Base-by-base conservation (phyloP, 2,113 vertebrate species). In the Paramisgurnus dabryanus region DNA sequence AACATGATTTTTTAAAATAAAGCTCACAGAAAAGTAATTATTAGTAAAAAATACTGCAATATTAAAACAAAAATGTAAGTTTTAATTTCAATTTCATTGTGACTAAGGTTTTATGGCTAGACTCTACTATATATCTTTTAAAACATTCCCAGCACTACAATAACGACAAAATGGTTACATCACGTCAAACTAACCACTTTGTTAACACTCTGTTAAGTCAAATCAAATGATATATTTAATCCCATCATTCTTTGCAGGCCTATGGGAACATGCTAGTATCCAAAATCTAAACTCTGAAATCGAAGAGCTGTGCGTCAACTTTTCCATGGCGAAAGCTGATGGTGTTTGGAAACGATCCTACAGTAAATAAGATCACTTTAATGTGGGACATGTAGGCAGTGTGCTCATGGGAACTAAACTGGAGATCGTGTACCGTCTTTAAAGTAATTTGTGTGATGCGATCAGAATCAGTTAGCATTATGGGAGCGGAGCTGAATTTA, bases 271-370 rank as follows among this genome's bases (percentile, higher is more conserved):
- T 72, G 53, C 69, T 41, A 43, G 58, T 45, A 43, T 75, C 58
- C 73, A 64, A 60, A 75, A 49, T 27, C 11, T 15, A 75, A 64
- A 12, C 58, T 47, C 43, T 49, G 73, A 64, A 58, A 34, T 47
- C 27, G 71, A 53, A 5, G 34, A 45, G 72, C 58, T n/a, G 4
- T 64, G 72, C 7, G 43, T 75, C 58, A 64, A 45, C 75, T 77
- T 65, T 77, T 77, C 61, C 61, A 77, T 41, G 9, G 45, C 18
- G 34, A 17, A 66, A 77, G 63, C 60, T 58, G 55, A 58, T 39
- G n/a, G 75, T 77, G 75, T 66, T 77, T 77, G 63, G 75, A 77
- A 66, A 77, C 34, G 50, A n/a, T 58, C n/a, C 17, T 58, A 58
- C 50, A 53, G 50, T 65, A 66, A 77, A 77, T 66, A 53, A 77